phyloP scores from a whole-genome alignment of 2,113 vertebrate genomes.

The Fukomys damarensis region DNA sequence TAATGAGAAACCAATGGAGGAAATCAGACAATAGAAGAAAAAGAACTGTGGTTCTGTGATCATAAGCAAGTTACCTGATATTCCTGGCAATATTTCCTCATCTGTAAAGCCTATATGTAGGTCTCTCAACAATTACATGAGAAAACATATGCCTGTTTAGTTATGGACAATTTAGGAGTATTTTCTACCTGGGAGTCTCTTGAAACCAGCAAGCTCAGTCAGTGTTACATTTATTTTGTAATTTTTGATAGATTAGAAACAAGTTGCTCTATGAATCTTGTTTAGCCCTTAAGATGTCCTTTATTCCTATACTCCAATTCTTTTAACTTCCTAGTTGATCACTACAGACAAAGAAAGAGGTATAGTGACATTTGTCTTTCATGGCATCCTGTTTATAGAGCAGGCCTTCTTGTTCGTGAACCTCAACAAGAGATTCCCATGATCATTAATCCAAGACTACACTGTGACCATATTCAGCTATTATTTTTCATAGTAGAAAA shows the following conservation, averaged over 20 bases:
- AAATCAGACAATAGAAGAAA: neutral
- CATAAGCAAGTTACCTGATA: neutral
- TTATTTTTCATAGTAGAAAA: neutral
- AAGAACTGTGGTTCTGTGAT: neutral
- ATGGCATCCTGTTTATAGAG: neutral
- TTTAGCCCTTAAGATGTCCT: neutral
- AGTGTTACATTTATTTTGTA: slow-evolving; percentile 43
- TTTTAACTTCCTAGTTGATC: neutral
- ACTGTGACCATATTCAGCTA: slow-evolving; percentile 7
- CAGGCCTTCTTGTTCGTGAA: slow-evolving; percentile 1
- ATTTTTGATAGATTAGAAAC: neutral
- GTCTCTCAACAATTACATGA: neutral
- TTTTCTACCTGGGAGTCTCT: neutral
- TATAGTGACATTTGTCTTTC: neutral
- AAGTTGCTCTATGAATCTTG: neutral
- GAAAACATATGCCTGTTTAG: neutral
- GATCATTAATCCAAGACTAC: neutral
- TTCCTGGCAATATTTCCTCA: neutral
- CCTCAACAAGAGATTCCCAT: neutral
- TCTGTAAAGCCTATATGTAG: neutral
- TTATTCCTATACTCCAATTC: neutral
- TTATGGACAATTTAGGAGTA: neutral
- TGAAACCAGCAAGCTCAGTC: neutral
- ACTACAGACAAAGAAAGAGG: neutral
- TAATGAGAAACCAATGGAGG: neutral